Conservation (phyloP, 2,113 vertebrate genomes). For the Nasalis larvatus region DNA sequence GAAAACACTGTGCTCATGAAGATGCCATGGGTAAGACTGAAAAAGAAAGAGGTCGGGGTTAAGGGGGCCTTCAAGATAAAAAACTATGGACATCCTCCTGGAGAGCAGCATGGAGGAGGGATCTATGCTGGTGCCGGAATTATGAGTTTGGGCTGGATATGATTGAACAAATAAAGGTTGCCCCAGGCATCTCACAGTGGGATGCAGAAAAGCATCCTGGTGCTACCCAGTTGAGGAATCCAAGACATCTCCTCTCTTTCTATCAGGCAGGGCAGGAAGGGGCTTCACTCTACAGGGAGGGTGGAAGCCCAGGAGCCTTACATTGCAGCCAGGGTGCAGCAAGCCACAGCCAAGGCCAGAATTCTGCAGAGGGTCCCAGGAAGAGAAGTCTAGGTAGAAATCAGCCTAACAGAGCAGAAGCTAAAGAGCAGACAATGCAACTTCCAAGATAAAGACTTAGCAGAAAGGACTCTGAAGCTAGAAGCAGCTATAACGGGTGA, state of each 20-base stretch:
- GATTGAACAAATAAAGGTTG: neutral
- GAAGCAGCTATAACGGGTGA: neutral
- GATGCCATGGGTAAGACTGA: neutral
- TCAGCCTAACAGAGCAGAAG: neutral
- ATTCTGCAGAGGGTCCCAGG: rapidly evolving
- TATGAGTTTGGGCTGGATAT: rapidly evolving
- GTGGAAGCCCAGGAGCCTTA: neutral
- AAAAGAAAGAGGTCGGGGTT: neutral
- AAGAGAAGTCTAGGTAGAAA: neutral
- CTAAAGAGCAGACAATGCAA: too few species aligned
- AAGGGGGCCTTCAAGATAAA: neutral
- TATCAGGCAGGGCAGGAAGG: neutral
- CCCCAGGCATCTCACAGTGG: neutral
- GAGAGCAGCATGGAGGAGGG: neutral
- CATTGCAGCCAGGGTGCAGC: neutral
- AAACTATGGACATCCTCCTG: neutral
- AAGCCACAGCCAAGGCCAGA: neutral
- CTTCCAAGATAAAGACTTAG: neutral
- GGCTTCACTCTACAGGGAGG: too few species aligned
- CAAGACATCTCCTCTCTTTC: too few species aligned
- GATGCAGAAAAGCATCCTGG: neutral
- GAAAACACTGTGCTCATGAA: neutral
- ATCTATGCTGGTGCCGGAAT: rapidly evolving
- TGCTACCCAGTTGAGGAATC: neutral
- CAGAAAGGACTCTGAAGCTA: neutral